Evolutionary conservation across 64 coral and sea anemone species (phyloP).

Genomic region (Stylophora pistillata): DNA sequence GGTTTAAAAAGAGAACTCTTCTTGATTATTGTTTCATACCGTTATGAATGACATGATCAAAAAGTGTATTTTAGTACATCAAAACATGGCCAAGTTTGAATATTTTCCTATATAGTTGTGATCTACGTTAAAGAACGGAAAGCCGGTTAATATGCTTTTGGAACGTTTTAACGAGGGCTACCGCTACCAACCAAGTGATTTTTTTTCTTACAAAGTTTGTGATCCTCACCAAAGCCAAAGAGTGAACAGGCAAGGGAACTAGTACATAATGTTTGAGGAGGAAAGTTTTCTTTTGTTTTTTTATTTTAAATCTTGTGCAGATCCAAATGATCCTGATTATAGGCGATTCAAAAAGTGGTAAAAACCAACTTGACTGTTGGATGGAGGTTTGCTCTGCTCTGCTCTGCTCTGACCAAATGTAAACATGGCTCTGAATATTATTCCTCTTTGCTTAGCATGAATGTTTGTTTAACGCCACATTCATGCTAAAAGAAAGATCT

Average conservation of each 20-base stretch:
- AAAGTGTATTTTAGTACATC: slow-evolving; percentile 15
- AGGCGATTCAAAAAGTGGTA: not conserved
- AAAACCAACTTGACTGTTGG: not conserved
- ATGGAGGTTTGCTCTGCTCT: not conserved
- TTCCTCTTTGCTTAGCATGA: not conserved
- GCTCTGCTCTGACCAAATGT: not conserved
- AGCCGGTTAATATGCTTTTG: too few relatives aligned
- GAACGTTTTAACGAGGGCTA: too few relatives aligned
- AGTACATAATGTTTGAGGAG: not conserved
- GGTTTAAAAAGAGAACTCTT: not conserved
- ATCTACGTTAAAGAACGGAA: not conserved
- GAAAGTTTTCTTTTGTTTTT: not conserved
- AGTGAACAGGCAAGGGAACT: not conserved
- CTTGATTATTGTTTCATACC: not conserved
- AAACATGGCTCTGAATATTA: not conserved
- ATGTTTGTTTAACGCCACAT: not conserved
- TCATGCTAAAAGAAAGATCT: not conserved
- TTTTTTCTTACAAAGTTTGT: not conserved
- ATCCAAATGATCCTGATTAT: not conserved
- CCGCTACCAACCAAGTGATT: too few relatives aligned
- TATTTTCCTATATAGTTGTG: not conserved
- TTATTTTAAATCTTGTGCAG: not conserved
- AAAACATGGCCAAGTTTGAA: not conserved
- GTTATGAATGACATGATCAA: slow-evolving; percentile 5
- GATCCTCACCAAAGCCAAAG: not conserved